phyloP scores from a whole-genome alignment of 1,140 invertebrate species.

The Thrips palmi region DNA sequence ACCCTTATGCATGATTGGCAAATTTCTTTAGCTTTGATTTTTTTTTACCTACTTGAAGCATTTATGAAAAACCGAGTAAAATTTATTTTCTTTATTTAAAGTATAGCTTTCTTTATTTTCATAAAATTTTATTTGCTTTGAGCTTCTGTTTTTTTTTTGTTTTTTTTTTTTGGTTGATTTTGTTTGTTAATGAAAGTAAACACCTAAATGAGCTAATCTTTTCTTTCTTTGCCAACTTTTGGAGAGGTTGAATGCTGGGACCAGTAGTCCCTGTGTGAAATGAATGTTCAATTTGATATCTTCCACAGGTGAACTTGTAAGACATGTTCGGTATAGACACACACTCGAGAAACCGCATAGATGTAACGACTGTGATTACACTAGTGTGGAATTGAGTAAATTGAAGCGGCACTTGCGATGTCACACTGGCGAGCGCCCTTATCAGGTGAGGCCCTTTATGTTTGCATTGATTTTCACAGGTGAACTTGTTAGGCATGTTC shows the following conservation, averaged over 20 bases:
- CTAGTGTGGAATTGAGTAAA: conserved; percentile 44
- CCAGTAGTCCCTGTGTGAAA: conserved; percentile 4
- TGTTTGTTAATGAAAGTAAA: too few relatives aligned
- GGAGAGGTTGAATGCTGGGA: too few relatives aligned
- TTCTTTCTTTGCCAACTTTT: too few relatives aligned
- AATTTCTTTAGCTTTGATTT: too few relatives aligned
- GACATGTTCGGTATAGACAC: conserved; percentile 62
- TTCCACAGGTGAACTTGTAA: conserved; percentile 63
- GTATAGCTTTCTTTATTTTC: too few relatives aligned
- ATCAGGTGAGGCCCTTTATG: conserved; percentile 20
- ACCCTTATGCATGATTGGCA: too few relatives aligned
- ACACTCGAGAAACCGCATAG: conserved; percentile 48
- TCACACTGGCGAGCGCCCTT: conserved; percentile 38
- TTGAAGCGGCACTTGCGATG: conserved; percentile 43
- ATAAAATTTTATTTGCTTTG: conserved; percentile 2
- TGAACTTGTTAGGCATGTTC: conserved; percentile 14
- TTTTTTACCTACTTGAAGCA: too few relatives aligned
- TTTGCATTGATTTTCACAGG: conserved; percentile 21
- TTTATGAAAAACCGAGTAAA: too few relatives aligned
- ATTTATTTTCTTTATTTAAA: too few relatives aligned
- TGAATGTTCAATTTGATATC: conserved; percentile 15
- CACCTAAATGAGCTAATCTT: too few relatives aligned
- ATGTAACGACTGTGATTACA: conserved; percentile 44
- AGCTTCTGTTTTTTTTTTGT: conserved; percentile 1
- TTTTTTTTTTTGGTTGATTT: too few relatives aligned